Percentiles rank a stretch among this genome's conserved stretches.
phyloP scores from a whole-genome alignment of 2,797 vertebrate genomes.

The Pangasius macronema region DNA sequence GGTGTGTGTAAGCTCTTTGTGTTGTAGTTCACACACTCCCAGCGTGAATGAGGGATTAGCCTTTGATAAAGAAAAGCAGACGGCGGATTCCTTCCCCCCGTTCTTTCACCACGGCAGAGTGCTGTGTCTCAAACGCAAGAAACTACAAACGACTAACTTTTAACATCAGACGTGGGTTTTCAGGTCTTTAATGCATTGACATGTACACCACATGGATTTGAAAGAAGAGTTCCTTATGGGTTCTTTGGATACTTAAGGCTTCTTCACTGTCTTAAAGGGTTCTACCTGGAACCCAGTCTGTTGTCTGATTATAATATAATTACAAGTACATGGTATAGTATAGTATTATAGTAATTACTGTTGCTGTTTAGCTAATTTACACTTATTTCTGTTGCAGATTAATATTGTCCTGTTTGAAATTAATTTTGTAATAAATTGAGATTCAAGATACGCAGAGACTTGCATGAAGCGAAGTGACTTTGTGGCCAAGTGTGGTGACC shows the following conservation, averaged over 20 bases:
- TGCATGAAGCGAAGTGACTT: too few species aligned
- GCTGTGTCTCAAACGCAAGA: neutral
- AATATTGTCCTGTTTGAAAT: neutral
- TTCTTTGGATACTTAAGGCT: neutral
- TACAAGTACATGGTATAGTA: neutral
- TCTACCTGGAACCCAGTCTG: neutral
- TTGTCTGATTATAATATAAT: neutral
- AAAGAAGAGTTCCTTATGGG: neutral
- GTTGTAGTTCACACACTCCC: slow-evolving; percentile 64
- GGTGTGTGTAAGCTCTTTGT: slow-evolving; percentile 64
- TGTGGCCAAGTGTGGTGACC: too few species aligned
- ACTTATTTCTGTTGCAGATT: neutral
- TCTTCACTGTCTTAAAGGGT: neutral
- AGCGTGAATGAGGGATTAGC: slow-evolving; percentile 61
- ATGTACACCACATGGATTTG: neutral
- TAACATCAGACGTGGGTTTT: neutral
- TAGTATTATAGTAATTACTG: neutral
- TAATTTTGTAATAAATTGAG: neutral
- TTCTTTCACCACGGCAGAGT: slow-evolving; percentile 15
- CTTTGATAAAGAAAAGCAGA: slow-evolving; percentile 52
- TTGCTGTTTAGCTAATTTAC: neutral
- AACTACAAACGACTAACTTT: slow-evolving; percentile 11
- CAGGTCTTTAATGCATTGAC: neutral
- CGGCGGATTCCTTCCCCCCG: slow-evolving; percentile 9
- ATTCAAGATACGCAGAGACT: neutral